Conservation (phyloP, 2,888 invertebrate genomes). For the Erannis defoliaria region DNA sequence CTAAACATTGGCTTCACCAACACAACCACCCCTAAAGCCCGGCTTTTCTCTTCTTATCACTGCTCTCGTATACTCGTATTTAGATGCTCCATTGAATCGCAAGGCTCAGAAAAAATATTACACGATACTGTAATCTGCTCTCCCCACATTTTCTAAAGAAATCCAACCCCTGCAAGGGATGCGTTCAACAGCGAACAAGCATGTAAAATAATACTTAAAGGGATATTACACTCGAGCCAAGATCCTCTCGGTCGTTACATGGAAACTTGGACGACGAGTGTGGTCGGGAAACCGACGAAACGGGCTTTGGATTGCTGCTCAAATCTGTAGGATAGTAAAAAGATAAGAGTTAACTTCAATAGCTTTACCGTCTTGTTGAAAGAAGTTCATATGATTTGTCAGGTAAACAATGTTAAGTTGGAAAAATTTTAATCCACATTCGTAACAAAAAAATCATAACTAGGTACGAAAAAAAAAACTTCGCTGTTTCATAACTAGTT, state of each 20-base stretch:
- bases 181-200: conserved; percentile 36
- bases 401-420: too few species aligned
- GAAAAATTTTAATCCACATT: too few species aligned
- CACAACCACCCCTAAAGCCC: not conserved
- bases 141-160: conserved; percentile 10
- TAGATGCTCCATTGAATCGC: not conserved
- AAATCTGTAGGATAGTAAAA: conserved; percentile 13
- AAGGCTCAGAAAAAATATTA: not conserved
- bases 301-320: conserved; percentile 20
- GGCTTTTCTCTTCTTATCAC: not conserved
- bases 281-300: conserved; percentile 42
- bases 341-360: not conserved
- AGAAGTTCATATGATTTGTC: too few species aligned
- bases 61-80: not conserved
- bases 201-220: conserved; percentile 46
- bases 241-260: conserved; percentile 47
- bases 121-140: conserved; percentile 2
- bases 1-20: too few species aligned
- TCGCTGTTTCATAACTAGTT: too few species aligned
- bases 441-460: too few species aligned
- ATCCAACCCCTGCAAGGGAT: conserved; percentile 14
- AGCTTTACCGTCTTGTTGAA: not conserved
- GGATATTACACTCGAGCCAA: conserved; percentile 50
- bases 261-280: conserved; percentile 49
- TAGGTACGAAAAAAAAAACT: too few species aligned